These are phyloP conservation scores for Gari tellinella DNA, from an alignment of 2,888 invertebrate species.

Conservation along the genomic window DNA sequence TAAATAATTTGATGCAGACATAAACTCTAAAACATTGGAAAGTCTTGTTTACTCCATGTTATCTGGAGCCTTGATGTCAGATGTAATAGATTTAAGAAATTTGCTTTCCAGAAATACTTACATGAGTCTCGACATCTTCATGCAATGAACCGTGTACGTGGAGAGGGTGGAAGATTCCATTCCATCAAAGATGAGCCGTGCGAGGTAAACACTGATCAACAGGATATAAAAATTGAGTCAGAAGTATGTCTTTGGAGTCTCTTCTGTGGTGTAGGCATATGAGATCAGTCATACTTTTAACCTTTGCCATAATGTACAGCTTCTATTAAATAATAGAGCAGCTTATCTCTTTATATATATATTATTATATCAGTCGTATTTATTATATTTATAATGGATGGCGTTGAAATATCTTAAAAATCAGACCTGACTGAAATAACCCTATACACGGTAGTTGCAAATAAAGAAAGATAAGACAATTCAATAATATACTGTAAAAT, in stretches of 20 bases:
- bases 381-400: background rate
- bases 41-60: no score
- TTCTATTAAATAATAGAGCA: background rate
- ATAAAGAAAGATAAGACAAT: no score
- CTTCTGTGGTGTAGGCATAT: background rate
- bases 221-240: slow-evolving; percentile 57
- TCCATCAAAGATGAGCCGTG: slow-evolving; percentile 71
- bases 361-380: background rate
- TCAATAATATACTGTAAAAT: no score
- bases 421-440: no score
- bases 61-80: no score
- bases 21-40: no score
- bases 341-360: no score
- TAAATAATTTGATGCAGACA: no score
- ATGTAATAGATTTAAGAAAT: no score
- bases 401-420: no score
- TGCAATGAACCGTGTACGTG: slow-evolving; percentile 98
- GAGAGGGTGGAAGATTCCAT: slow-evolving; percentile 96
- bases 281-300: no score
- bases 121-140: slow-evolving; percentile 98
- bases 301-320: background rate
- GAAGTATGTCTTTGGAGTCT: slow-evolving; percentile 36
- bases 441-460: no score
- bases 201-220: slow-evolving; percentile 42
- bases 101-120: slow-evolving; percentile 94